Evolutionary conservation across 2,797 vertebrate genomes (phyloP), one percentile per base, ranked within the genome.

Genomic region (Lagodon rhomboides): DNA sequence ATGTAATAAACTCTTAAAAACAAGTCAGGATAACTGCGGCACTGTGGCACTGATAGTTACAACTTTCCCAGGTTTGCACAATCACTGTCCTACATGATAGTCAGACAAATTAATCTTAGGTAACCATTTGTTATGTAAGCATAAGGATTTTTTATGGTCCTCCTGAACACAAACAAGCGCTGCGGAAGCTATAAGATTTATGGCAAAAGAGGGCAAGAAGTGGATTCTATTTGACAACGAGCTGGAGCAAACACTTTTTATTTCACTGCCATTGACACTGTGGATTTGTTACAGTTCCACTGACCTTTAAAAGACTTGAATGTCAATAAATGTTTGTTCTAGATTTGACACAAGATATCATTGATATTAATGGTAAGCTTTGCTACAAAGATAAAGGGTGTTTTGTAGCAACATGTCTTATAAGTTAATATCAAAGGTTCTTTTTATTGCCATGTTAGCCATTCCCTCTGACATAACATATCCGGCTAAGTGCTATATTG

Each of bases 371-470:
- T 74, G 5, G n/a, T 62, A 47, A 54, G 17, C 38, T 72, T 51
- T 63, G 51, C 25, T 63, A 66, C 8, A 62, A 72, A 73, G 69
- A 84, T 70, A 79, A 77, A 70, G 44, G 22, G 63, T 16, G 12
- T 34, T 30, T 55, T 49, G 23, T 73, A 23, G 23, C 27, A 67
- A 56, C 20, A 34, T 12, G 13, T 69, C 34, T 27, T 41, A 59
- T 23, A 3, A 66, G 59, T 6, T 22, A 3, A 70, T 73, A 75
- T 63, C 68, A 86, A 83, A 83, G 64, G 72, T 64, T 38, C 18
- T 27, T 53, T 82, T 81, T 74, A 83, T 73, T 71, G 75, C 62
- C 8, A 12, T 46, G 49, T 49, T 7, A 1, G 12, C 16, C 13
- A 22, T 38, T 64, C 3, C 23, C 11, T 18, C 18, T 66, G 22